Conservation (phyloP, 2,888 invertebrate genomes). For the Perithous albicinctus region DNA sequence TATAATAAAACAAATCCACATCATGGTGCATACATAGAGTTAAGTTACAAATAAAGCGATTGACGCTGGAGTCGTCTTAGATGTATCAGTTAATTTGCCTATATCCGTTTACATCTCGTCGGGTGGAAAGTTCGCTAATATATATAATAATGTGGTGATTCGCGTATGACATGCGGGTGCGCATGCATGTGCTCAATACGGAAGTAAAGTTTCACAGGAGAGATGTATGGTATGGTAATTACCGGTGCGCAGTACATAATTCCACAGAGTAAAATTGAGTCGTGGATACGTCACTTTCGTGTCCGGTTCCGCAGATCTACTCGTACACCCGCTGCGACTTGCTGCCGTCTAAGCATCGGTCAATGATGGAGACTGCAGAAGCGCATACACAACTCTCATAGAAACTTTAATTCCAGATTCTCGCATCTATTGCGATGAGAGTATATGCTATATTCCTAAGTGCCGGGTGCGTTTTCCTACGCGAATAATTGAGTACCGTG, state of each 20-base stretch:
- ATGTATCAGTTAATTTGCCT: constrained; percentile 17
- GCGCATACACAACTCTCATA: constrained; percentile 14
- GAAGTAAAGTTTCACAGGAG: constrained; percentile 57
- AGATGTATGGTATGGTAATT: constrained; percentile 1
- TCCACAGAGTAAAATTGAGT: constrained; percentile 35
- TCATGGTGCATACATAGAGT: background rate
- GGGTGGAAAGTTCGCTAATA: constrained; percentile 60
- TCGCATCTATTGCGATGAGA: constrained; percentile 13
- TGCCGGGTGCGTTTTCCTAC: constrained; percentile 51
- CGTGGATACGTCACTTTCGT: constrained; percentile 44
- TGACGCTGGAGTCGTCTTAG: constrained; percentile 7
- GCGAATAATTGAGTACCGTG: constrained; percentile 61
- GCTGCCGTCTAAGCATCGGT: background rate
- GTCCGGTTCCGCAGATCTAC: constrained; percentile 41
- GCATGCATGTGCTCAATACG: constrained; percentile 54
- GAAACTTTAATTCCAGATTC: constrained; percentile 51
- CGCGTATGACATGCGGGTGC: constrained; percentile 50
- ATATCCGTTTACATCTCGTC: constrained; percentile 56
- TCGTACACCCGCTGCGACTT: constrained; percentile 16
- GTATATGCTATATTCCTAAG: constrained; percentile 18
- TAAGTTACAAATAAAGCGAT: background rate
- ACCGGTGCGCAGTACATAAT: constrained; percentile 18
- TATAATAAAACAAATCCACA: no score
- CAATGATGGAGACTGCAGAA: background rate
- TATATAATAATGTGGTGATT: constrained; percentile 59